Base-by-base conservation (phyloP, 2,113 vertebrate species). In the Copsychus sechellarum region DNA sequence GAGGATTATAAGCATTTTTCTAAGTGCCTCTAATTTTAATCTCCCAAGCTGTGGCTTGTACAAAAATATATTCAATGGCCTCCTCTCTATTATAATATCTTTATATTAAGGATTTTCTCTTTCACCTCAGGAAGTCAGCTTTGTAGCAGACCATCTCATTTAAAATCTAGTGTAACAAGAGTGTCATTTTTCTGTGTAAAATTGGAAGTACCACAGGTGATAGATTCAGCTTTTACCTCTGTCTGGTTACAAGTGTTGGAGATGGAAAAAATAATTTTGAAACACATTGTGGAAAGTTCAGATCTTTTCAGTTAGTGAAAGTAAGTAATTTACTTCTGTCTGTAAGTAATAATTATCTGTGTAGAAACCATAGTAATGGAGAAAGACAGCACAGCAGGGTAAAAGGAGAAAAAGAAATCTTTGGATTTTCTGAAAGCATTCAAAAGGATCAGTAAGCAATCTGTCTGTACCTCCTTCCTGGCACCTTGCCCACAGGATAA, bases 11-110 rank as follows among this genome's bases (percentile, higher is more conserved):
- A 96, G 78, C 81, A 89, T 86, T 96, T 95, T 91, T 83, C 90
- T 89, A 93, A 94, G 93, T 96, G 93, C 93, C 93, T 94, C 93
- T 96, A 96, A 97, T 97, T 97, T 96, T 95, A 96, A 95, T 94
- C 92, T 80, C 94, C 81, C 93, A 96, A 97, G 71, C 79, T 94
- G 94, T 94, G 90, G 89, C 66, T 95, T 92, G 79, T 90, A 93
- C 71, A 96, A 96, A 94, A 94, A 94, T 95, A 92, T 61, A 86
- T 92, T 95, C 95, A 96, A 95, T 86, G 56, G 87, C 71, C 81
- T 94, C 60, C 71, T 90, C 85, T 95, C 88, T 70, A 86, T 90
- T 73, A 71, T 74, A 95, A 92, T 93, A 94, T 96, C 60, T 95
- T 95, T 80, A 94, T 90, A 97, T 86, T 81, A 95, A 94, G 64